Conservation (phyloP, 2,113 vertebrate genomes). For the Egretta garzetta region DNA sequence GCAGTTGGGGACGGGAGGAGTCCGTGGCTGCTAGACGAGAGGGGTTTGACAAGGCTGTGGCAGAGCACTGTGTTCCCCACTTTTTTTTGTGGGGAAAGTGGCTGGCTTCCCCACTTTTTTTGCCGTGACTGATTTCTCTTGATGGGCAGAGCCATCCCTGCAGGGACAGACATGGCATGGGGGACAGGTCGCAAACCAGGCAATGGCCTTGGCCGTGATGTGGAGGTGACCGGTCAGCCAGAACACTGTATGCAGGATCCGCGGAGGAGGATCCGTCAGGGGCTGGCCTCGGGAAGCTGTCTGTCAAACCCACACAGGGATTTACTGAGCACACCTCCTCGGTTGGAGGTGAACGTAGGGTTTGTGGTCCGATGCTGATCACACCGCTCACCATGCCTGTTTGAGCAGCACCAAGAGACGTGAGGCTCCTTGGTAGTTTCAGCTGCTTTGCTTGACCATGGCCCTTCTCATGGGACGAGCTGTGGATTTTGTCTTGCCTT, state of each 20-base stretch:
- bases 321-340: neutral
- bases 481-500: neutral
- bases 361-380: neutral
- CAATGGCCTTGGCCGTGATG: neutral
- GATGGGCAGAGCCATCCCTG: neutral
- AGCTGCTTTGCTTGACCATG: neutral
- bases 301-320: neutral
- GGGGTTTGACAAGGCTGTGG: neutral
- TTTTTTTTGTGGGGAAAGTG: no score
- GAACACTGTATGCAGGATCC: neutral
- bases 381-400: neutral
- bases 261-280: neutral
- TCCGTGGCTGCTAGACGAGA: neutral
- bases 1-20: neutral
- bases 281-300: neutral
- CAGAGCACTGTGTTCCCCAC: neutral
- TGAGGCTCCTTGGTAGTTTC: neutral
- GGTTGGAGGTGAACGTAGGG: fast-evolving
- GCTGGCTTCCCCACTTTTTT: neutral
- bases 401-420: neutral
- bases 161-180: neutral
- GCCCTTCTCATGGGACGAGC: neutral
- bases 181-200: fast-evolving
- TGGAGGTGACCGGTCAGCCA: neutral
- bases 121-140: neutral